Evolutionary conservation across 1,140 invertebrate genomes (phyloP), one percentile per base, ranked within the genome.

Genomic region (Parapsyche elsis): DNA sequence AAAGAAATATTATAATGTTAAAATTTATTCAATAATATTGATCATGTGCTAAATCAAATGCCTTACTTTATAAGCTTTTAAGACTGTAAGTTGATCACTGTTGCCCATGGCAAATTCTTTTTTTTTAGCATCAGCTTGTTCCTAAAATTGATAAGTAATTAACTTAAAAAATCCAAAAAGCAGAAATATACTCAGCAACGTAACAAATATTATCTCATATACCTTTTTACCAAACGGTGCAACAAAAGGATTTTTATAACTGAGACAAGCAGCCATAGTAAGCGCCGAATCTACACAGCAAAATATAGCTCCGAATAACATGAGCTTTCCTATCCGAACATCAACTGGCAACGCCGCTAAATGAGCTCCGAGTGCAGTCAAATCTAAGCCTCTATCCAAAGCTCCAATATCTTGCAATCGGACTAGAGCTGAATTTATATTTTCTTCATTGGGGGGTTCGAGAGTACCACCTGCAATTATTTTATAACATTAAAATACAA

Each of bases 261-360:
- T 95, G 5, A 99, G 88, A 85, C 93, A 94, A 49, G 97, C 95
- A 0, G 97, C 97, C 85, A 99, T 96, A 9, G 97, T 98, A 0
- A 99, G 88, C 0, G 97, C 93, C 0, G 97, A 97, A 88, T 98
- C 96, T 2, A 99, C 90, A 86, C 97, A 99, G 84, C 95, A 96
- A 83, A 99, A 94, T 73, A 98, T 95, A 19, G 97, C 93, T 0
- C 96, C 95, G 84, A 95, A 97, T 0, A 99, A 86, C 88, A 99
- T 94, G 84, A 98, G 90, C 88, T 98, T 96, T 16, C 95, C 96
- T 77, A 97, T 94, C 83, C 94, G 87, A 0, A 96, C 97, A 84
- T 99, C 97, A 0, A 99, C 93, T 0, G 97, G 97, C 45, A 99
- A 87, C 16, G 96, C 93, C 0, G 96, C 93, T 24, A 99, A 88